Base-by-base conservation (phyloP, 2,888 invertebrate genomes). In the Cheilosia pagana region DNA sequence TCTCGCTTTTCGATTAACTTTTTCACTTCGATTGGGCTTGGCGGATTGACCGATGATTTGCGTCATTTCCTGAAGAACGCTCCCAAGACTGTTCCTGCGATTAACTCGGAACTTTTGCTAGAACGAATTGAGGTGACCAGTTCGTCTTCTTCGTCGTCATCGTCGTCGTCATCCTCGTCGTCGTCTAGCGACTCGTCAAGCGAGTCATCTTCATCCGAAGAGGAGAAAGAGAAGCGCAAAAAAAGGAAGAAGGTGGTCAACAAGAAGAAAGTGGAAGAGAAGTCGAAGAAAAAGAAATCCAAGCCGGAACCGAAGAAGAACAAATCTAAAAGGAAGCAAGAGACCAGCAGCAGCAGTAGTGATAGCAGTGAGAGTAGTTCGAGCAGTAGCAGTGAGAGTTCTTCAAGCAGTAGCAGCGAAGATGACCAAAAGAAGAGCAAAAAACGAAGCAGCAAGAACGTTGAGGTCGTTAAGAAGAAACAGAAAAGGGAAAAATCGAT, bases 1-100 rank as follows among this genome's bases (percentile, higher is more conserved):
- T 98, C 99, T 0, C 93, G 99, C 89, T 99, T 99, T 92, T 96
- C 99, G 0, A 99, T 99, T 62, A 99, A 99, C 90, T 99, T 98
- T 93, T 99, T 99, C 91, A 98, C 98, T 0, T 97, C 98, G 0
- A 98, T 98, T 89, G 98, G 99, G 88, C 94, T 99, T 70, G 99
- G 99, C 74, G 99, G 98, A 0, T 93, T 99, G 1, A 99, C 99
- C 0, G 98, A 98, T 92, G 98, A 98, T 89, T 92, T 98, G 50
- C 93, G 98, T 77, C 97, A 97, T 89, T 97, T 98, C 92, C 93
- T 98, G 87, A 98, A 98, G 87, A 91, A 88, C 82, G 91, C 91
- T 0, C 92, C 92, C 3, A 92, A 92, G 86, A 82, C 87, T 2
- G 90, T 91, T 35, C 91, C 92, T 0, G 90, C 91, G 79, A 87